Base-by-base conservation (phyloP, 2,888 invertebrate genomes). In the Melieria omissa region DNA sequence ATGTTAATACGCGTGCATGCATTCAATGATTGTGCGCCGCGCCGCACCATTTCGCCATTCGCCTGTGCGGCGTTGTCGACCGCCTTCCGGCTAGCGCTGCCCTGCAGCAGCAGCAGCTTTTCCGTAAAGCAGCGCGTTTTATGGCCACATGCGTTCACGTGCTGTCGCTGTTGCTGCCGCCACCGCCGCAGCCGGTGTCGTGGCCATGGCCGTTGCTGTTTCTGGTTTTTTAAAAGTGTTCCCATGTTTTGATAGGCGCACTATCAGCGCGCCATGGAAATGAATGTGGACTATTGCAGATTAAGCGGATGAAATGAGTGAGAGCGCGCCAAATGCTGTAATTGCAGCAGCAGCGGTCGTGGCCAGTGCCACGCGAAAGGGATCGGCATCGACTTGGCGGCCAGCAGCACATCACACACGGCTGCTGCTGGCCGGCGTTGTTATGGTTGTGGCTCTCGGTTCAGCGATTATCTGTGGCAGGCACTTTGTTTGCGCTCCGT, bases 201-300 rank as follows among this genome's bases (percentile, higher is more conserved):
- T 12, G 10, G 9, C 49, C 49, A 14, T 16, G 7, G 16, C 41
- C 29, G 54, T 52, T 29, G 65, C 65, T 55, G 54, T 65, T 65
- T 45, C 67, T 67, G 67, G 60, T 67, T 60, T 82, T 82, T 82
- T 82, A 82, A 82, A 83, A 82, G 82, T 82, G 82, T 82, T 82
- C 82, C 83, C 83, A 80, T 82, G 82, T 82, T 82, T 82, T 83
- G 82, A 82, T 82, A 82, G 82, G 79, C 80, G 73, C 80, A 78
- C 82, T 82, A 82, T 82, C 82, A 83, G 82, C 81, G 83, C 81
- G 81, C 82, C 82, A 83, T 81, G 83, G 79, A 82, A 82, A 82
- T 82, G 80, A 83, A 82, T 82, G 82, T 82, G 83, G 83, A 81
- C 83, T 80, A 82, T 83, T 81, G 67, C 60, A 67, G 67, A 67